A percentile compares a stretch with the other conserved stretches of the same genome.
Conservation (phyloP, 2,113 vertebrate genomes). For the Lucifuga dentata region DNA sequence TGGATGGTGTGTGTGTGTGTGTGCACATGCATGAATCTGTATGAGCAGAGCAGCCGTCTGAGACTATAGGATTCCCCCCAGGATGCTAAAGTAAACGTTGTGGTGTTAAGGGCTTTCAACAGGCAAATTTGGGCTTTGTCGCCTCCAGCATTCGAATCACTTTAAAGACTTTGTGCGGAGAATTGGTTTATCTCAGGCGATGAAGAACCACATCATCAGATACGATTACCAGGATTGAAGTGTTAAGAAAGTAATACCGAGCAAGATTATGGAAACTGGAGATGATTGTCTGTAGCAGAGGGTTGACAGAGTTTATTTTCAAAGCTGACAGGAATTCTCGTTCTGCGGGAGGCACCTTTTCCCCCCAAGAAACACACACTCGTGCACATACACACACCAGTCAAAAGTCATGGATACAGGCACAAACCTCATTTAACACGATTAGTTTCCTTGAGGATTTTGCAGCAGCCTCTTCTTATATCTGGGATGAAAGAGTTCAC, state of each 20-base stretch:
- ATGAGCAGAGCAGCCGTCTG: conserved; percentile 46
- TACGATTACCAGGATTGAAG: conserved; percentile 52
- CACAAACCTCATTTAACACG: conserved; percentile 74
- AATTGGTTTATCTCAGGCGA: conserved; percentile 60
- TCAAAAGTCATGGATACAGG: conserved; percentile 68
- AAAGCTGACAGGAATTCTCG: conserved; percentile 49
- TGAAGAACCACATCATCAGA: conserved; percentile 56
- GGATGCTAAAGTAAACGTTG: conserved; percentile 72
- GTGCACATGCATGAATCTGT: conserved; percentile 19
- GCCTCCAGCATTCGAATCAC: conserved; percentile 51
- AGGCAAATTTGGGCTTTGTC: conserved; percentile 69
- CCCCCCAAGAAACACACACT: background rate
- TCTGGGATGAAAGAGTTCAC: conserved; percentile 71
- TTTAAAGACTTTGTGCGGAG: conserved; percentile 57
- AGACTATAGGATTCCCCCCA: conserved; percentile 64
- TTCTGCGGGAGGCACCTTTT: conserved; percentile 39
- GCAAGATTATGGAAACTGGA: conserved; percentile 18
- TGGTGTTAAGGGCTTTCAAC: conserved; percentile 73
- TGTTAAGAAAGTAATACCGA: conserved; percentile 33
- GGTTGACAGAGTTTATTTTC: conserved; percentile 44
- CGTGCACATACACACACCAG: conserved; percentile 20
- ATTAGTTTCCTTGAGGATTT: conserved; percentile 81
- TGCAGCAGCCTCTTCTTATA: conserved; percentile 67
- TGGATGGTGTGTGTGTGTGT: conserved; percentile 20
- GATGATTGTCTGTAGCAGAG: conserved; percentile 24